Evolutionary conservation across 2,113 vertebrate genomes (phyloP), one percentile per base, ranked within the genome.

Genomic region (Myxocyprinus asiaticus): DNA sequence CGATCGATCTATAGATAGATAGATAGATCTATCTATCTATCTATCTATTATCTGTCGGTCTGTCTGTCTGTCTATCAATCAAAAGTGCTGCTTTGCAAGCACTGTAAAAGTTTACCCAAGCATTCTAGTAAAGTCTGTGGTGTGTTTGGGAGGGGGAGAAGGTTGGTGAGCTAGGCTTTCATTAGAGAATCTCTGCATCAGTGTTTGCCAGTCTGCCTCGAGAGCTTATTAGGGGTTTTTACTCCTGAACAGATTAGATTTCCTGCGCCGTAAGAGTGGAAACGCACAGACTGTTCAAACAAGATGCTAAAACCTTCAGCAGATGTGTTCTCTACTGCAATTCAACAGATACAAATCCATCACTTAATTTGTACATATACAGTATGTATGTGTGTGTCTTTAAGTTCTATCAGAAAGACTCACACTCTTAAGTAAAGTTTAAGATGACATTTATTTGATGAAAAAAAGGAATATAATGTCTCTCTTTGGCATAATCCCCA

Each of bases 201-300:
- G 55, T 74, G 58, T 63, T 74, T 74, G 45, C 58, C 44, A 63
- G 61, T 72, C 61, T 65, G 77, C 50, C 48, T n/a, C 12, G 47
- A 79, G 58, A 79, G 48, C 47, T 64, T 63, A 63, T 79, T 44
- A 61, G 9, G 63, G 12, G 71, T 12, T 11, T 75, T 67, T 76
- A 43, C 64, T 76, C 64, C 65, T 53, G 77, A 65, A 47, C 50
- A 45, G 77, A 79, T 79, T 79, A 72, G 15, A 63, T 73, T 67
- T 14, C n/a, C 58, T 10, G 12, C 45, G 7, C 43, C 22, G 47
- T 65, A 58, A n/a, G 61, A 72, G 68, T 66, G 78, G 63, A 74
- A 74, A 68, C 7, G 47, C 68, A 63, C 71, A 81, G 64, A 62
- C 55, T 51, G 64, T 75, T 45, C 63, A 59, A 45, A 1, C 22